Evolutionary conservation across 37 sponge, comb jelly and placozoan species (phyloP).

Genomic region (Chondrosia reniformis): DNA sequence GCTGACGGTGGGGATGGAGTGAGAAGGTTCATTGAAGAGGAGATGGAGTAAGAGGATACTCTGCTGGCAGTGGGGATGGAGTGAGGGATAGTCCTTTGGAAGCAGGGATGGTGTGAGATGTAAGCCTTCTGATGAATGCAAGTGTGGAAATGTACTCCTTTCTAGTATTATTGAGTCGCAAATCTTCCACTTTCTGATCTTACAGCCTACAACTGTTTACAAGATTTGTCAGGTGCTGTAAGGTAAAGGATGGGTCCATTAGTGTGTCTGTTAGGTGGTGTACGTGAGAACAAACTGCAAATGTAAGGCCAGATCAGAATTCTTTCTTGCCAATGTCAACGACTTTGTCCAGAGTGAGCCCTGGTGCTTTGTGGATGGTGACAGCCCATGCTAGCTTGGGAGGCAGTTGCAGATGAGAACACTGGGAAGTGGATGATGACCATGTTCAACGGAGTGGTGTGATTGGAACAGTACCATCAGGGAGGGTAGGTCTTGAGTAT

Average conservation of each 20-base stretch:
- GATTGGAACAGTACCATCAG: slow-evolving; percentile 29
- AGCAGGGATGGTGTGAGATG: no score
- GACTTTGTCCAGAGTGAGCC: slow-evolving; percentile 26
- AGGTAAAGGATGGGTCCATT: slow-evolving; percentile 14
- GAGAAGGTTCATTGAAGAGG: no score
- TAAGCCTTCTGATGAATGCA: neutral
- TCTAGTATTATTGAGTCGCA: neutral
- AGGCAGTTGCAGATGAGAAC: slow-evolving; percentile 24
- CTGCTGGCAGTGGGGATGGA: no score
- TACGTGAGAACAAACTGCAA: slow-evolving; percentile 7
- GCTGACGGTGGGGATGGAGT: no score
- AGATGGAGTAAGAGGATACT: no score
- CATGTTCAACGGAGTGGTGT: slow-evolving; percentile 10
- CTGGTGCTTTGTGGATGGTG: slow-evolving; percentile 51
- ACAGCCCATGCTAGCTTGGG: slow-evolving; percentile 36
- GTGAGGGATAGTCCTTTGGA: no score
- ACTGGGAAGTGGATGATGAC: neutral
- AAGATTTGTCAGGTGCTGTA: slow-evolving; percentile 14
- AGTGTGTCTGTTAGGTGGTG: slow-evolving; percentile 2
- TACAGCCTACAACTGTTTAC: neutral
- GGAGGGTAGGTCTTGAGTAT: slow-evolving; percentile 32
- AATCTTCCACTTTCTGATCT: slow-evolving; percentile 18
- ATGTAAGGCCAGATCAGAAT: neutral
- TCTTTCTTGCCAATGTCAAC: slow-evolving; percentile 35
- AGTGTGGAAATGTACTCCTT: neutral